Base-by-base conservation (phyloP, 2,888 invertebrate species). In the Podabrus alpinus region DNA sequence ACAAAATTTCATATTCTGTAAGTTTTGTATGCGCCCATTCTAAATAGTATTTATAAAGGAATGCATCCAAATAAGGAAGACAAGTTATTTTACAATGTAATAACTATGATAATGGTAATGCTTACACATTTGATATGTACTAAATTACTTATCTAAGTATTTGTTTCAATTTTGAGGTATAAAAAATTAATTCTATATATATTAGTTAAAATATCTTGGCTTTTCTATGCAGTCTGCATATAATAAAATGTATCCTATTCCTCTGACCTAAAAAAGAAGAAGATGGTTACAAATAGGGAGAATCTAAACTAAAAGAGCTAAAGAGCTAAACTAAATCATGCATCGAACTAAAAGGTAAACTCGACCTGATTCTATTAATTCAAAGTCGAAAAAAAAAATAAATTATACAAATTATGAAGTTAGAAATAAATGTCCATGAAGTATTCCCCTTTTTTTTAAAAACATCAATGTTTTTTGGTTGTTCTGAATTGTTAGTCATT, bases 171-270 rank as follows among this genome's bases (percentile, higher is more conserved):
- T 69, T 59, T 45, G 60, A 16, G 7, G 59, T 78, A 80, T 74
- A 75, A 74, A 68, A 69, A 29, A 45, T 29, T 61, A 13, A 24
- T 21, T 71, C 59, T 69, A 61, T 11, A 71, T 60, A 71, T 59
- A 64, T 80, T 81, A 85, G 79, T 85, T 85, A 78, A 85, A 83
- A 82, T 86, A 86, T 84, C 84, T 84, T 79, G 86, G 86, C 77
- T 82, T 85, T 80, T 86, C 85, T 76, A 84, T 75, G 70, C 84
- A 84, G 78, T 83, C 83, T 80, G 85, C 84, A 70, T 84, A 83
- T 79, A 86, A 83, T 71, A 86, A 83, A 82, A 85, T 82, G 83
- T 85, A 86, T 81, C 85, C 86, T 81, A 83, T 83, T 82, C 85
- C 85, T 79, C 82, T 85, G 75, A 82, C 85, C 85, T 86, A 85